These are phyloP conservation scores for Brachionus koreanus DNA, from an alignment of 1,140 invertebrate genomes.

Conservation along the genomic window DNA sequence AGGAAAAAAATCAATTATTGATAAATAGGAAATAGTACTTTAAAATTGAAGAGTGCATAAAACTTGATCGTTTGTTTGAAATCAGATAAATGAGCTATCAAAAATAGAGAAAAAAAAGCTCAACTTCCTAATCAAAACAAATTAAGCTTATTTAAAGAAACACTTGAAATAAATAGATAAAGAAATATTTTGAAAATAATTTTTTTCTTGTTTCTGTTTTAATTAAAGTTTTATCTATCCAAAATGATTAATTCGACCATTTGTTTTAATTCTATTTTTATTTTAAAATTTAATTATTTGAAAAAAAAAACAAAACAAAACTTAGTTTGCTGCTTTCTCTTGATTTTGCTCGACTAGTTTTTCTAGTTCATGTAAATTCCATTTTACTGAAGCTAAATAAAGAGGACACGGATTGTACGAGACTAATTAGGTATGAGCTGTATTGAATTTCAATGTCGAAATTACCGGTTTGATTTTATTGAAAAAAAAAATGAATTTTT, in stretches of 20 bases:
- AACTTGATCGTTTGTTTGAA: conserved; percentile 2
- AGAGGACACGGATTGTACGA: not conserved
- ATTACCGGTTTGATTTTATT: conserved; percentile 21
- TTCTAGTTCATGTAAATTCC: conserved; percentile 15
- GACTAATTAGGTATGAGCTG: conserved; percentile 3
- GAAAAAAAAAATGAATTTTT: not conserved
- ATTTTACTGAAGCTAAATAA: not conserved
- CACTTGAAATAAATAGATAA: conserved; percentile 28
- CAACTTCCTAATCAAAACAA: conserved; percentile 10
- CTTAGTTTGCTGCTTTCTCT: not conserved
- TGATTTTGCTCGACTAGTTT: not conserved
- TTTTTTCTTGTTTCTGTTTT: not conserved
- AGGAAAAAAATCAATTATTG: not conserved
- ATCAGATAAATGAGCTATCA: conserved; percentile 22
- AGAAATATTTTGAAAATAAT: not conserved
- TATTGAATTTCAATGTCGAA: conserved; percentile 18
- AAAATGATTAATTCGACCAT: conserved; percentile 32
- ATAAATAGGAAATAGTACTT: conserved; percentile 1
- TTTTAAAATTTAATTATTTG: conserved; percentile 12
- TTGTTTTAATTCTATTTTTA: not conserved
- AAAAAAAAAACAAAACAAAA: not conserved
- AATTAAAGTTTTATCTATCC: conserved; percentile 20
- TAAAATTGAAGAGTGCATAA: not conserved
- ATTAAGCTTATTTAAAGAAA: not conserved
- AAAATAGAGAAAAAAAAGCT: not conserved